These are phyloP conservation scores for Catamblyrhynchus diadema DNA, from an alignment of 2,797 vertebrate species.

Conservation along the genomic window DNA sequence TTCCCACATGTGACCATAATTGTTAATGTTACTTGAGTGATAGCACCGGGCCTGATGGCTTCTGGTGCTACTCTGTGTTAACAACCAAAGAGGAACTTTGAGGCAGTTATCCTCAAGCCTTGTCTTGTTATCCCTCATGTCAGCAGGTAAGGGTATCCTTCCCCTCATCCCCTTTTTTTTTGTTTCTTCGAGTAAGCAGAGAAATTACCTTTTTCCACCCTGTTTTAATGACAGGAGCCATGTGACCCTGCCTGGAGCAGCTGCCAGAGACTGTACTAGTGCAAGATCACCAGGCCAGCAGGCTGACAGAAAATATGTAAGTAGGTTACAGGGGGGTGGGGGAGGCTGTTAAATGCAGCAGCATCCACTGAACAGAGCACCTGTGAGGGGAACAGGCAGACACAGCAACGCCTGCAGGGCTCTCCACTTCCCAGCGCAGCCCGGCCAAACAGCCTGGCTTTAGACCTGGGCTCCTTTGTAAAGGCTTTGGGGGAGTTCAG, in stretches of 20 bases:
- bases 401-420: rapidly evolving
- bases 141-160: not conserved
- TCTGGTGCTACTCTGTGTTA: not conserved
- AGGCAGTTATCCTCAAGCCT: not conserved
- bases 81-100: not conserved
- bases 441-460: not conserved
- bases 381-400: not conserved
- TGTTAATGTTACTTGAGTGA: not conserved
- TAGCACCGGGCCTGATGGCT: not conserved
- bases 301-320: conserved; percentile 1
- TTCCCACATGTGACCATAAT: not conserved
- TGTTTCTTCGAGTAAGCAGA: not conserved
- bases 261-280: not conserved
- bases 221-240: conserved; percentile 9
- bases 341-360: not conserved
- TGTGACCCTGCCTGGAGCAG: not conserved
- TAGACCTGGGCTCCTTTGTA: not conserved
- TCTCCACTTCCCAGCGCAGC: not conserved
- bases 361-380: conserved; percentile 17
- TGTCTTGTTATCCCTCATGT: not conserved
- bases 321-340: not conserved
- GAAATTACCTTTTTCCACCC: not conserved
- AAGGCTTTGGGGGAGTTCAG: not conserved
- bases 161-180: not conserved
- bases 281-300: not conserved